Evolutionary conservation across 1,140 invertebrate species (phyloP), one percentile per base, ranked within the genome.

Genomic region (Nomia melanderi): DNA sequence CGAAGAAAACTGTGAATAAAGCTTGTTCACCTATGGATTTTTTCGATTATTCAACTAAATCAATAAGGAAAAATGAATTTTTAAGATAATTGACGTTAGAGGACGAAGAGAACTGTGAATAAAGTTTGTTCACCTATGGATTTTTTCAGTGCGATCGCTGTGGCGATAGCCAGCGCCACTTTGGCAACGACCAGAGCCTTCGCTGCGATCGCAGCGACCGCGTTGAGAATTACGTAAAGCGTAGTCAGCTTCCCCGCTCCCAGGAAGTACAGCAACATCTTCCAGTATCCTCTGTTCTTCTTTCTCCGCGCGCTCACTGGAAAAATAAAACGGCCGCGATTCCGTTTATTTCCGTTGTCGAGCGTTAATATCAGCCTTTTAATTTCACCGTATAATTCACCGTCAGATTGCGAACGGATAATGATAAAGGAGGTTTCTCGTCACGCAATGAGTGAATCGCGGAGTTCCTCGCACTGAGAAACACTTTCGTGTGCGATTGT

Each of bases 131-230:
- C 84, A 88, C 92, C 91, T 72, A 96, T 93, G 27, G 96, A 90
- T 86, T 96, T 96, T 92, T 96, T 97, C 54, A 97, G 91, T 0
- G 95, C 96, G 54, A 97, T 93, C 50, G 96, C 95, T 12, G 95
- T 95, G 44, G 95, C 95, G 23, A 97, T 91, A 2, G 96, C 92
- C 3, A 97, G 89, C 17, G 96, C 96, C 83, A 97, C 94, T 90
- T 96, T 96, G 69, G 94, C 95, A 9, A 96, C 93, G 17, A 96
- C 92, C 23, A 97, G 87, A 14, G 96, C 95, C 86, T 95, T 96
- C 29, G 94, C 95, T 27, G 96, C 95, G 67, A 96, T 93, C 23
- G 95, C 90, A 20, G 96, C 95, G 25, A 97, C 94, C 53, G 93
- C 95, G 70, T 97, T 95, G 84, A 96, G 95, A 39, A 95, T 94